Base-by-base conservation (phyloP, 2,888 invertebrate species). In the Anagyrus pseudococci region DNA sequence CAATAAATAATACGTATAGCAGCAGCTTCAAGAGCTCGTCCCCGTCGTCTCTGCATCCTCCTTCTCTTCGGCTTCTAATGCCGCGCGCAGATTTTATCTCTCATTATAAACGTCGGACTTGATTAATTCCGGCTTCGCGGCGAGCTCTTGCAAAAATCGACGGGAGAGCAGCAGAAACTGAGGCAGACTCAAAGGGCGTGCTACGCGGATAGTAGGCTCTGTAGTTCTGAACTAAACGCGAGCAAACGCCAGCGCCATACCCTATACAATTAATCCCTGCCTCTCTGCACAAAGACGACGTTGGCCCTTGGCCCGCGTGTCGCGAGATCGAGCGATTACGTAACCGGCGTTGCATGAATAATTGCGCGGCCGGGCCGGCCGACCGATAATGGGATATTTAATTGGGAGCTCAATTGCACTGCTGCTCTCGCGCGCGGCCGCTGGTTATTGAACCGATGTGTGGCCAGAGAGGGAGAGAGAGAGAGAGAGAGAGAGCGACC, bases 331-430 rank as follows among this genome's bases (percentile, higher is more conserved):
- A 58, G 41, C 55, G 65, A 62, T 58, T 65, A 55, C 58, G 58
- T 65, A 65, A 62, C 62, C 20, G 54, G 53, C 58, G 57, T 58
- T 54, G 62, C 65, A 65, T 62, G 61, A 64, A 54, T 54, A 60
- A 61, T 64, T 54, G 54, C 46, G 48, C 47, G 54, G 19, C 15
- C 33, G 15, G 33, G 3, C 13, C n/a, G 41, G 22, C 37, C 61
- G 43, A 29, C 48, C 55, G 59, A 64, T 57, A 64, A 54, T 64
- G 43, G 58, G 44, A 44, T 48, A 57, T 61, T 53, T 58, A 57
- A 64, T 57, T 58, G 56, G 56, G 47, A 55, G 59, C n/a, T n/a
- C n/a, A n/a, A n/a, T n/a, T n/a, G n/a, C n/a, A n/a, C 33, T 2
- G 33, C 13, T 37, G 33, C 29, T 7, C 29, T 7, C 29, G 29